phyloP scores from a whole-genome alignment of 2,888 invertebrate genomes.

The Eudemis profundana region DNA sequence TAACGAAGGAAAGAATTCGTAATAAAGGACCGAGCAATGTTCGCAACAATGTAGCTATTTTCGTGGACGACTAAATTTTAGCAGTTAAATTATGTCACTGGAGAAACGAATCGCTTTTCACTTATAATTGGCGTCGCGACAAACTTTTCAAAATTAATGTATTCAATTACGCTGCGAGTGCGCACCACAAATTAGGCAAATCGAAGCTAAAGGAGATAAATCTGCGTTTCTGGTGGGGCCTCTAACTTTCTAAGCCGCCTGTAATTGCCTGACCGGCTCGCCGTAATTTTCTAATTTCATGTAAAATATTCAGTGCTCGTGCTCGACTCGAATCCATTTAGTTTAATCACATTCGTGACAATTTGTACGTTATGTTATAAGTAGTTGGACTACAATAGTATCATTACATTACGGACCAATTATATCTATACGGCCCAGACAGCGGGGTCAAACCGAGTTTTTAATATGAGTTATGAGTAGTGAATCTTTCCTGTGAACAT shows the following conservation, averaged over 20 bases:
- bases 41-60: slow-evolving; percentile 54
- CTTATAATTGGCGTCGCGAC: slow-evolving; percentile 56
- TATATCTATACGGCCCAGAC: too few relatives aligned
- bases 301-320: slow-evolving; percentile 36
- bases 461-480: too few relatives aligned
- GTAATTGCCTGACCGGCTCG: slow-evolving; percentile 67
- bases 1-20: slow-evolving; percentile 19
- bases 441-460: too few relatives aligned
- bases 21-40: slow-evolving; percentile 44
- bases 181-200: slow-evolving; percentile 65
- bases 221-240: slow-evolving; percentile 62
- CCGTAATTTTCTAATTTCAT: slow-evolving; percentile 63
- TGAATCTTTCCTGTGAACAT: too few relatives aligned
- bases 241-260: slow-evolving; percentile 72
- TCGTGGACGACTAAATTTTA: slow-evolving; percentile 54
- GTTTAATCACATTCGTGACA: slow-evolving; percentile 32
- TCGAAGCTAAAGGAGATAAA: slow-evolving; percentile 68
- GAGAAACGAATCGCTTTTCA: slow-evolving; percentile 48
- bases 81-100: slow-evolving; percentile 58
- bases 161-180: slow-evolving; percentile 62
- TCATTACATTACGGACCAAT: neutral
- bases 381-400: neutral
- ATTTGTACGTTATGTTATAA: slow-evolving; percentile 21
- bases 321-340: slow-evolving; percentile 25
- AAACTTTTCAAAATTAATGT: slow-evolving; percentile 70